A percentile compares a stretch with the other conserved stretches of the same genome.
Conservation (phyloP, 2,113 vertebrate species). For the Eretmochelys imbricata region DNA sequence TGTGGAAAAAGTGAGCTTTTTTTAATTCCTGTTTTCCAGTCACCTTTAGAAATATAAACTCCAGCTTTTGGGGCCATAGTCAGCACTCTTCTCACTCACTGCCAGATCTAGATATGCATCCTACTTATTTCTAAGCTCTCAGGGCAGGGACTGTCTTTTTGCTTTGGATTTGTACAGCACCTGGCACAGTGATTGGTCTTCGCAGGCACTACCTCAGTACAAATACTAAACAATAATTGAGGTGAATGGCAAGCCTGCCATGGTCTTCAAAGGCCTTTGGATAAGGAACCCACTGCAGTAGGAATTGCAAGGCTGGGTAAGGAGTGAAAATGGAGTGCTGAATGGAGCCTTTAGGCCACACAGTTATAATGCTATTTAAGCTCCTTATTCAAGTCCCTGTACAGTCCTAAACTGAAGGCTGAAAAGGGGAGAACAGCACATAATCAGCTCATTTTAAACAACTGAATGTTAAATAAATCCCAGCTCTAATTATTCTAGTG, state of each 20-base stretch:
- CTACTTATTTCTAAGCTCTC: accelerated
- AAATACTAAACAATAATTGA: accelerated
- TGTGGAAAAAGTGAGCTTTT: background rate
- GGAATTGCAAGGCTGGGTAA: background rate
- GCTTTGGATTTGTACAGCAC: accelerated
- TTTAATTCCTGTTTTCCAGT: background rate
- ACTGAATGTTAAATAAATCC: background rate
- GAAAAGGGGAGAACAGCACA: background rate
- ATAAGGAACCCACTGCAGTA: background rate
- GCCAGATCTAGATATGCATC: background rate
- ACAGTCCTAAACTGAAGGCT: background rate
- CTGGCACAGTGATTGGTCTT: accelerated
- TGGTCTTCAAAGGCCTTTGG: background rate
- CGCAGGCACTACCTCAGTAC: accelerated
- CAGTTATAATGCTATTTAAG: background rate
- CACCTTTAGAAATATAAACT: background rate
- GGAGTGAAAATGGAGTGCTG: too few species aligned
- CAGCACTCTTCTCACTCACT: background rate
- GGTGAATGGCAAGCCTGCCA: background rate
- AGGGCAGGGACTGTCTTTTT: accelerated
- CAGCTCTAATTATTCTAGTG: background rate
- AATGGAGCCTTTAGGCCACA: too few species aligned
- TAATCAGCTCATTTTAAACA: background rate
- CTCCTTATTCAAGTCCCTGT: background rate
- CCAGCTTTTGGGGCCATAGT: background rate